Base-by-base conservation (phyloP, 2,113 vertebrate species). In the Mesoclemmys tuberculata region DNA sequence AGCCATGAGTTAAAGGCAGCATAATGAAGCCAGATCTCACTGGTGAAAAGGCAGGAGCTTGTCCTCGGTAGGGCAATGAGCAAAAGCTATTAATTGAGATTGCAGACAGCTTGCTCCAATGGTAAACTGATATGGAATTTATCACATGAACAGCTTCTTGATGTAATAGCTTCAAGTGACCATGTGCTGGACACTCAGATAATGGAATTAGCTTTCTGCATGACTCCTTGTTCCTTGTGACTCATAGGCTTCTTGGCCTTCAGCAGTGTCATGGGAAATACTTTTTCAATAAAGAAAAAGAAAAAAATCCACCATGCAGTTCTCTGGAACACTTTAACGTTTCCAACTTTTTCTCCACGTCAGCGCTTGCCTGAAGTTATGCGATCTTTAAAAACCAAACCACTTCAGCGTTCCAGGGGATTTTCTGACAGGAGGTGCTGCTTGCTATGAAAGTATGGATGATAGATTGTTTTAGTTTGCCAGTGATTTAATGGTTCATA, bases 171-270 rank as follows among this genome's bases (percentile, higher is more conserved):
- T 93, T 85, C 90, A 88, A 0, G 7, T 29, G 3, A 4, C 35
- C 24, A 19, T 82, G 93, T 3, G 81, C 92, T 95, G 94, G 94
- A 96, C 90, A 7, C 51, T 82, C 79, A 83, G 85, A 29, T 64
- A 92, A 92, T 83, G 93, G 96, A 83, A 90, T 83, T 84, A 2
- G 74, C 35, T 87, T n/a, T 56, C 81, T 92, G 93, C 88, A 35
- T 96, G 96, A 95, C 95, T 97, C 87, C 88, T 49, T 84, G 92
- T 94, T 97, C 91, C 89, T 55, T 82, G 95, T 97, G 97, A 97
- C 95, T 98, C 96, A 97, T 61, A 87, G 93, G 87, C 88, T 95
- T 26, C 88, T 93, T 85, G 89, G 94, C 94, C 91, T 77, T 93
- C 49, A 2, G 89, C 92, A 26, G 79, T 96, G 90, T 97, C 95